Conservation (phyloP, 2,888 invertebrate genomes). For the Xanthorhoe designata region DNA sequence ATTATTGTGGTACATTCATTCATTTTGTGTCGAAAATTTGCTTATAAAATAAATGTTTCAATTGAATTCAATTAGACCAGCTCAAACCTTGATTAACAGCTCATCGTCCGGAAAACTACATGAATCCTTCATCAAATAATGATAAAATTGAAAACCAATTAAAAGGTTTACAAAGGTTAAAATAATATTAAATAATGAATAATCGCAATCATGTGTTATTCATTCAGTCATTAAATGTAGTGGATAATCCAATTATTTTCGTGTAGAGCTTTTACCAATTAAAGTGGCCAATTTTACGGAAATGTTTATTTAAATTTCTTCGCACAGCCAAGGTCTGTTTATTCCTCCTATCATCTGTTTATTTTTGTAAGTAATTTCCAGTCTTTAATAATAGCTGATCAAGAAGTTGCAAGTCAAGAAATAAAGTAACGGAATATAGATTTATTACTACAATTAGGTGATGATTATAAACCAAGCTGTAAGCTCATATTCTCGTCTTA, state of each 20-base stretch:
- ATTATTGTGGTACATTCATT: no score
- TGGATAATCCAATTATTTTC: slow-evolving; percentile 55
- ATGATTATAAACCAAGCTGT: no score
- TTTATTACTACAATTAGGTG: no score
- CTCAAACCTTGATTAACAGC: neutral
- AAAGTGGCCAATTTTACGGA: slow-evolving; percentile 22
- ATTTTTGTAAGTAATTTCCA: no score
- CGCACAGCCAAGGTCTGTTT: no score
- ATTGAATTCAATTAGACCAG: neutral
- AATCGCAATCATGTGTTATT: slow-evolving; percentile 49
- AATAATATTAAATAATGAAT: slow-evolving; percentile 32
- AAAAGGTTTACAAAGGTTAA: slow-evolving; percentile 14
- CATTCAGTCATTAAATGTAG: slow-evolving; percentile 49
- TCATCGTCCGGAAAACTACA: neutral
- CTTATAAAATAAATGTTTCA: neutral
- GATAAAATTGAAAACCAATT: slow-evolving; percentile 13
- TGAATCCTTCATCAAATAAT: slow-evolving; percentile 6
- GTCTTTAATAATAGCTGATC: no score
- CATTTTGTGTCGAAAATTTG: neutral
- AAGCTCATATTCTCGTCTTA: no score
- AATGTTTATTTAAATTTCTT: no score
- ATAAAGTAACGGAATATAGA: no score
- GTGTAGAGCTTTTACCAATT: slow-evolving; percentile 49
- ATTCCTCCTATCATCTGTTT: no score
- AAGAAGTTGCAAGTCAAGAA: no score